phyloP scores from a whole-genome alignment of 2,888 invertebrate species.

The Cryptophagus acutangulus region DNA sequence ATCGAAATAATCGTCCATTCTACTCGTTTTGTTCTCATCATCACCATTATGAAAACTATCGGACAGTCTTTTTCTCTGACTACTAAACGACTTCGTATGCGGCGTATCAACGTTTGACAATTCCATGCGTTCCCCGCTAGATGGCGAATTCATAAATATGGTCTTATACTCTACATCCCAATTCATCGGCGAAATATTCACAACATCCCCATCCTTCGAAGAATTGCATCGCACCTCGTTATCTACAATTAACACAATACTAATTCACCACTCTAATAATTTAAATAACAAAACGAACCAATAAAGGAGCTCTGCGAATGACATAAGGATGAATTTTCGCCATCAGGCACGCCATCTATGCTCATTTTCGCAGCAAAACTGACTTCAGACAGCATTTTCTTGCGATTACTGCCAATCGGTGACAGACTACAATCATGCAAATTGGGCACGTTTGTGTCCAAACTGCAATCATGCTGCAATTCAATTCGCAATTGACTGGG shows the following conservation, averaged over 20 bases:
- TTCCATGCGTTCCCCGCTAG: constrained; percentile 36
- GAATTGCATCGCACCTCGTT: too few species aligned
- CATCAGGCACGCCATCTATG: constrained; percentile 43
- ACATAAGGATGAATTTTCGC: too few species aligned
- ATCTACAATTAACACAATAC: too few species aligned
- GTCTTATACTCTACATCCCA: constrained; percentile 46
- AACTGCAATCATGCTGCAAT: too few species aligned
- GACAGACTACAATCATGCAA: constrained; percentile 35
- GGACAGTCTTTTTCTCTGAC: constrained; percentile 45
- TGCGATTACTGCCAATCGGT: constrained; percentile 30
- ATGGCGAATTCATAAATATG: constrained; percentile 34
- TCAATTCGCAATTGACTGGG: constrained; percentile 35
- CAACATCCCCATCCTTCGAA: too few species aligned
- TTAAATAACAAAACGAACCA: too few species aligned
- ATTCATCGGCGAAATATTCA: constrained; percentile 37
- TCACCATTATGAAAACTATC: constrained; percentile 42
- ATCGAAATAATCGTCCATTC: constrained; percentile 14
- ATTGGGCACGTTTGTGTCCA: constrained; percentile 23
- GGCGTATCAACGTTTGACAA: constrained; percentile 41
- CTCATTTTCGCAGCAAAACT: constrained; percentile 30
- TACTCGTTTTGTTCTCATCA: constrained; percentile 27
- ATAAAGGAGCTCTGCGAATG: too few species aligned
- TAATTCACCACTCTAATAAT: too few species aligned
- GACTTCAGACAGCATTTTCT: constrained; percentile 49
- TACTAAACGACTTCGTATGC: constrained; percentile 40